Evolutionary conservation across 2,888 invertebrate genomes (phyloP).

Genomic region (Cataglyphis rosenhaueri): DNA sequence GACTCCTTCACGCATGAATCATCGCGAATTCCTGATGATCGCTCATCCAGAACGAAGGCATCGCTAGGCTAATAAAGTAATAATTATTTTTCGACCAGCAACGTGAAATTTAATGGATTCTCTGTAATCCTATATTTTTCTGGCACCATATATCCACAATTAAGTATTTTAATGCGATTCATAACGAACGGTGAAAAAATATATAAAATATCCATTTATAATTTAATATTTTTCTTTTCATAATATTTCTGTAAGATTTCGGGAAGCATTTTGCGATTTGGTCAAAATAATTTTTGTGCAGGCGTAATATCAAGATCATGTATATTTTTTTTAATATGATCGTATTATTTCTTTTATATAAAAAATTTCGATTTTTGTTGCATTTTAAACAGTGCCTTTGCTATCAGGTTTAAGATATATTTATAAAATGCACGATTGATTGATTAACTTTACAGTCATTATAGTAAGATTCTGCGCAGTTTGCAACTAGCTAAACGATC

Average conservation of each 20-base stretch:
- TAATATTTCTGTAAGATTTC: background rate
- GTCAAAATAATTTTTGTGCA: background rate
- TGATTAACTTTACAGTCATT: background rate
- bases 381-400: background rate
- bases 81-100: background rate
- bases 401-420: background rate
- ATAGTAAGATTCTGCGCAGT: background rate
- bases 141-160: background rate
- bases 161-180: background rate
- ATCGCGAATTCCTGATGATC: conserved; percentile 56
- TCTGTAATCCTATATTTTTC: background rate
- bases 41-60: background rate
- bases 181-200: background rate
- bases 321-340: background rate
- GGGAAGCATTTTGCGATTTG: background rate
- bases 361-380: background rate
- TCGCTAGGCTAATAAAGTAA: background rate
- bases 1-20: conserved; percentile 70
- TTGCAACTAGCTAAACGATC: background rate
- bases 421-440: background rate
- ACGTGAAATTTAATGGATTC: background rate
- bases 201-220: background rate
- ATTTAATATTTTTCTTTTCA: background rate
- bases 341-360: background rate
- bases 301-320: background rate